A percentile compares a stretch with the other conserved stretches of the same genome.
Conservation (phyloP, 2,888 invertebrate species). For the Caenorhabditis plicata region DNA sequence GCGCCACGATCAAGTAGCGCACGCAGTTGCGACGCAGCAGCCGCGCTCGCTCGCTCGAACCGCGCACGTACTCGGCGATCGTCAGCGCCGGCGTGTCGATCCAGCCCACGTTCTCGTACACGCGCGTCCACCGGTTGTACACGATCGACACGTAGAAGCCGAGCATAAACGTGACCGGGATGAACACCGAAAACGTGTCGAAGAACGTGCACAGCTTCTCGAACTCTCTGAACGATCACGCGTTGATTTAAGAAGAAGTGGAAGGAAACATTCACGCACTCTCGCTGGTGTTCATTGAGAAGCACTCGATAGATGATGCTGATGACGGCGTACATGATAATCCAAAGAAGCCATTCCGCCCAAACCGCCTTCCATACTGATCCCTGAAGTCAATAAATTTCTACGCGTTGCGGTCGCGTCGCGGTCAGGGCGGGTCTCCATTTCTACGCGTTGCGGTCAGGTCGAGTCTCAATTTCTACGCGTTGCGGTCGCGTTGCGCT, state of each 20-base stretch:
- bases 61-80: constrained; percentile 51
- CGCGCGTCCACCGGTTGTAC: constrained; percentile 52
- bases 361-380: constrained; percentile 51
- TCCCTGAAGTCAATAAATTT: constrained; percentile 27
- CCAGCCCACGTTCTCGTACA: constrained; percentile 63
- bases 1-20: constrained; percentile 55
- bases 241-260: not conserved
- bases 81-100: constrained; percentile 62
- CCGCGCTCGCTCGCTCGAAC: constrained; percentile 47
- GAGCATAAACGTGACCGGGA: constrained; percentile 60
- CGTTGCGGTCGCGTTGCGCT: too few species aligned
- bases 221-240: constrained; percentile 42
- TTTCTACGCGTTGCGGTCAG: too few species aligned
- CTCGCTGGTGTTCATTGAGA: constrained; percentile 43
- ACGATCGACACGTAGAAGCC: constrained; percentile 63
- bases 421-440: too few species aligned
- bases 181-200: constrained; percentile 59
- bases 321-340: constrained; percentile 42
- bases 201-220: constrained; percentile 59
- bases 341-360: constrained; percentile 56
- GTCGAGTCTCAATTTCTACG: too few species aligned
- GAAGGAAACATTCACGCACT: constrained; percentile 24
- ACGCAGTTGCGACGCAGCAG: constrained; percentile 54
- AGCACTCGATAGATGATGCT: constrained; percentile 40
- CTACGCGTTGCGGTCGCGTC: not conserved